Evolutionary conservation across 2,888 invertebrate genomes (phyloP).

Genomic region (Standfussiana lucernea): DNA sequence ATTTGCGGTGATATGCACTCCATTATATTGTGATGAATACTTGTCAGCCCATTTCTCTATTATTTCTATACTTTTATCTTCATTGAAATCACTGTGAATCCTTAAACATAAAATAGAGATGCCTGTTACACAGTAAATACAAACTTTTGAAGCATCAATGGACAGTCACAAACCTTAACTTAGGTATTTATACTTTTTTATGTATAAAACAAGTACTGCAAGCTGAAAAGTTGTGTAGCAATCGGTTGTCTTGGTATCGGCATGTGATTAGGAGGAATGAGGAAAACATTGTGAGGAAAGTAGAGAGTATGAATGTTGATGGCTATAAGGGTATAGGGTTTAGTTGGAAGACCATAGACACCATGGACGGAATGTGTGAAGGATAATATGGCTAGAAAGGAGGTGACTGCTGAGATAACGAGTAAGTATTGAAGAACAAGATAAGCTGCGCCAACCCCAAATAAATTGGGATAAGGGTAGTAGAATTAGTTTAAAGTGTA

Average conservation of each 20-base stretch:
- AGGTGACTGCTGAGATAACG: neutral
- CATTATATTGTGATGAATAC: slow-evolving; percentile 93
- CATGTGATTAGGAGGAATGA: neutral
- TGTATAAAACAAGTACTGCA: neutral
- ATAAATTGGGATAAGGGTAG: neutral
- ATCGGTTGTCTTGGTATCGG: neutral
- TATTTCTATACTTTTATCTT: slow-evolving; percentile 94
- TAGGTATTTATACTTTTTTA: neutral
- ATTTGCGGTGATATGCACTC: slow-evolving; percentile 91
- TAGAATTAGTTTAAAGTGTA: neutral
- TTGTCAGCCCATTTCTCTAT: slow-evolving; percentile 93
- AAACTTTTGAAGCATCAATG: neutral
- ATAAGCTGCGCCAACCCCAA: neutral
- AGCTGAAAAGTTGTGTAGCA: neutral
- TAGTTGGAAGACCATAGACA: neutral
- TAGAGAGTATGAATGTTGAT: neutral
- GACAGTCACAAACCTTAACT: neutral
- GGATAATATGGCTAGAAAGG: neutral
- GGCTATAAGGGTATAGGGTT: neutral
- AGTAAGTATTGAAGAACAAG: neutral
- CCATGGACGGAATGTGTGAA: neutral
- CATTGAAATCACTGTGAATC: slow-evolving; percentile 96
- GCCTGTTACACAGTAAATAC: slow-evolving; percentile 2
- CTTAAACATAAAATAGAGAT: slow-evolving; percentile 83
- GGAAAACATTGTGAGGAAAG: neutral